Percentiles rank a stretch among this genome's conserved stretches.
phyloP scores from a whole-genome alignment of 2,113 vertebrate genomes.

The Corynorhinus townsendii region DNA sequence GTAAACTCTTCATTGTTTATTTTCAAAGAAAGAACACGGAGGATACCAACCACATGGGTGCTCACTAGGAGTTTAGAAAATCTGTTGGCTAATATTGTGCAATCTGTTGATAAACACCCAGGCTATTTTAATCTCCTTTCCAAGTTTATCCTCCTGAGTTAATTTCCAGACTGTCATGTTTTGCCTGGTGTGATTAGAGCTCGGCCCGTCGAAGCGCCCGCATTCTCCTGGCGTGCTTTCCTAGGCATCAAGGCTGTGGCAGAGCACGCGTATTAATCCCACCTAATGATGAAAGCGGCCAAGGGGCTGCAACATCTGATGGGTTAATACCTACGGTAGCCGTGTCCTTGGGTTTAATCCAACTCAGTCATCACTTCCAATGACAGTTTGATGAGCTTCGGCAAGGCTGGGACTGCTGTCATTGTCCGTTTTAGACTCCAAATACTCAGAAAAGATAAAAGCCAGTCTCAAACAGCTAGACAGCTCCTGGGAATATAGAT shows the following conservation, averaged over 20 bases:
- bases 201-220: neutral
- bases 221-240: conserved; percentile 58
- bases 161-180: conserved; percentile 51
- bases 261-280: conserved; percentile 65
- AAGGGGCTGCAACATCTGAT: conserved; percentile 56
- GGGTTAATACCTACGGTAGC: conserved; percentile 67
- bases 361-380: conserved; percentile 69
- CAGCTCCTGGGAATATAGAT: conserved; percentile 27
- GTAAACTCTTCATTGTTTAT: conserved; percentile 37
- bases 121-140: conserved; percentile 62
- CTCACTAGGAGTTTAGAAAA: conserved; percentile 38
- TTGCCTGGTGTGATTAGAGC: conserved; percentile 56
- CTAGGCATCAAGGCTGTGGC: conserved; percentile 11
- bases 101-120: conserved; percentile 67
- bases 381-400: conserved; percentile 70
- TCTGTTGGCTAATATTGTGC: conserved; percentile 53
- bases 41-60: neutral
- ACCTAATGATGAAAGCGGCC: conserved; percentile 68
- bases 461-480: conserved; percentile 39
- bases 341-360: conserved; percentile 68
- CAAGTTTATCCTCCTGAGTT: conserved; percentile 56
- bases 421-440: conserved; percentile 65
- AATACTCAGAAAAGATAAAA: conserved; percentile 55
- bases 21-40: conserved; percentile 41
- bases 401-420: conserved; percentile 53